Evolutionary conservation across 2,113 vertebrate genomes (phyloP).

Genomic region (Agapornis roseicollis): DNA sequence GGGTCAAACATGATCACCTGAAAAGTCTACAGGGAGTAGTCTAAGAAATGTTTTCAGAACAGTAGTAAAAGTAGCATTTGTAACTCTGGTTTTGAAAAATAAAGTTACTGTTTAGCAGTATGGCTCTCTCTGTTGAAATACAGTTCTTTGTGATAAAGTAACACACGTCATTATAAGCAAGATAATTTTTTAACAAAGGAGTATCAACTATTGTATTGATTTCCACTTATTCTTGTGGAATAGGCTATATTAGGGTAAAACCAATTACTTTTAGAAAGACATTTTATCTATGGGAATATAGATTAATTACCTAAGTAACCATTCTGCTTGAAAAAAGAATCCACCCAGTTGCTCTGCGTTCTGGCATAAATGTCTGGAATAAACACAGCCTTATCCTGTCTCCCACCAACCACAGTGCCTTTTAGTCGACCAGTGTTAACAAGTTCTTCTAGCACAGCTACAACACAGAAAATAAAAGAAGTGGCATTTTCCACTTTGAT

Average conservation of each 20-base stretch:
- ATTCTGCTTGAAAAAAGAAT: constrained; percentile 95
- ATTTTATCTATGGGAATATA: not conserved
- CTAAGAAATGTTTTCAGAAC: not conserved
- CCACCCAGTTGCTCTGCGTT: constrained; percentile 94
- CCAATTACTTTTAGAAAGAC: not conserved
- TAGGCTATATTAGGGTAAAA: not conserved
- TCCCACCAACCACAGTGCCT: constrained; percentile 89
- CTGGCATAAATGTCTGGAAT: constrained; percentile 93
- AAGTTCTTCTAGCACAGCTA: constrained; percentile 93
- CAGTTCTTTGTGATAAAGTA: not conserved
- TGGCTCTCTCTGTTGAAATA: not conserved
- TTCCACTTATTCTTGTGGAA: not conserved
- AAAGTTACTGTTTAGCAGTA: not conserved
- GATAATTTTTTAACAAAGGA: not conserved
- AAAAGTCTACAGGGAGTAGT: not conserved
- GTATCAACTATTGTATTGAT: not conserved
- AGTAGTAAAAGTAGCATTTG: not conserved
- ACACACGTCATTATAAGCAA: not conserved
- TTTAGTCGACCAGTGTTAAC: constrained; percentile 87
- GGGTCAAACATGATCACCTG: not conserved
- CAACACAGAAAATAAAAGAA: constrained; percentile 29
- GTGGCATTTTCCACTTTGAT: not conserved
- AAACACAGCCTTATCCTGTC: constrained; percentile 93
- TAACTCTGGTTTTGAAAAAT: not conserved
- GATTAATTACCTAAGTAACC: constrained; percentile 88